Base-by-base conservation (phyloP, 2,888 invertebrate genomes). In the Liodrosophila aerea region DNA sequence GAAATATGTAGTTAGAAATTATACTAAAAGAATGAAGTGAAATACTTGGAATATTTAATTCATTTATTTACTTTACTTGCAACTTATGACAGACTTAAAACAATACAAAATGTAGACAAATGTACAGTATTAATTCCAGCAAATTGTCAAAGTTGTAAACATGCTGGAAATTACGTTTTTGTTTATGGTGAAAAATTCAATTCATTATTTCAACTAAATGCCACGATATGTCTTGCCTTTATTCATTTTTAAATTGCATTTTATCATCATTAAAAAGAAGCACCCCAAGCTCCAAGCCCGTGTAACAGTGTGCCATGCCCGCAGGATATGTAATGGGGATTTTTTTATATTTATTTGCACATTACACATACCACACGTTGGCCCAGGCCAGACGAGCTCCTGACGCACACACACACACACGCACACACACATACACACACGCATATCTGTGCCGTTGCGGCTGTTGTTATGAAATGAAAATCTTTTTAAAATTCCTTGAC, bases 401-500 rank as follows among this genome's bases (percentile, higher is more conserved):
- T 33, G 43, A 29, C 30, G 40, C 36, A 2, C 34, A 57, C 57
- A 62, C 71, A 5, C 22, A n/a, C n/a, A n/a, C 22, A 22, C 2
- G 22, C 22, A 22, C 22, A 22, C 22, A 22, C 22, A 5, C 22
- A 22, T 22, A 22, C 22, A 22, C 22, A 22, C 22, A 5, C 22
- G 5, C 5, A 22, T 5, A 22, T 22, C 22, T 5, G 62, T 57
- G 68, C 39, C 61, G 61, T 40, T 62, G 64, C 40, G 67, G 57
- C 43, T 64, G 61, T 50, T 70, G 64, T 76, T 77, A 69, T 80
- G 65, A 80, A 76, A 82, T 82, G 60, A 78, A 78, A 78, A 74
- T 82, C 74, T 71, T 73, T 73, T 63, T 54, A 64, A 64, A 72
- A 80, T 80, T 60, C 76, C 74, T 62, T 82, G 76, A 72, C 78